A percentile compares a stretch with the other conserved stretches of the same genome.
Conservation (phyloP, 2,797 vertebrate genomes). For the Myotis pilosus region DNA sequence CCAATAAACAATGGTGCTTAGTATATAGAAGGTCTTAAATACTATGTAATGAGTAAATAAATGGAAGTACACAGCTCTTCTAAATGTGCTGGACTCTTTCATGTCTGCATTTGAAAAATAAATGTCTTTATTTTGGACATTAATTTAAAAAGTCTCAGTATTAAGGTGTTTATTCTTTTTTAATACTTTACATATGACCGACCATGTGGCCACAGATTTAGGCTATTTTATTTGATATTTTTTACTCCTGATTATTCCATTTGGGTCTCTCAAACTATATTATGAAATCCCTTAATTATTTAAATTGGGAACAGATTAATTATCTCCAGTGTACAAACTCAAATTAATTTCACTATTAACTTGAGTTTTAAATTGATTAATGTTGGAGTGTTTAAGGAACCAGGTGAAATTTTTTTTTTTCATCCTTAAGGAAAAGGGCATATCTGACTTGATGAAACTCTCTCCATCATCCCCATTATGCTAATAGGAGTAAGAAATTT, state of each 20-base stretch:
- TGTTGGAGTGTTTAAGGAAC: constrained; percentile 51
- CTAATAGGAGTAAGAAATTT: constrained; percentile 35
- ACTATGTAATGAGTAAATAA: not conserved
- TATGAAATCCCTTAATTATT: constrained; percentile 70
- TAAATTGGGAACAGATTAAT: constrained; percentile 71
- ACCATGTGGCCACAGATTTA: not conserved
- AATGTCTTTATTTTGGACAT: constrained; percentile 19
- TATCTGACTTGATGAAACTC: constrained; percentile 36
- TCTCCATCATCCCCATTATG: not conserved
- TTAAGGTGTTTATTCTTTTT: constrained; percentile 43
- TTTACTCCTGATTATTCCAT: constrained; percentile 52
- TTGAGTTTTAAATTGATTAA: constrained; percentile 66
- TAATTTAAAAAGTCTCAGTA: not conserved
- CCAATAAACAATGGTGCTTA: not conserved
- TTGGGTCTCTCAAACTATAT: constrained; percentile 48
- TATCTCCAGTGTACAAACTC: constrained; percentile 67
- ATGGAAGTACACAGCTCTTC: constrained; percentile 5
- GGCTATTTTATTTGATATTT: constrained; percentile 53
- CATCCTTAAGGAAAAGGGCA: constrained; percentile 19
- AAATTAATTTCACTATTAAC: constrained; percentile 74
- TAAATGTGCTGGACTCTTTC: constrained; percentile 36
- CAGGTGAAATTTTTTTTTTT: not conserved
- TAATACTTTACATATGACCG: not conserved
- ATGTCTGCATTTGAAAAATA: constrained; percentile 25
- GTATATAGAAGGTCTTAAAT: not conserved